Percentiles rank a stretch among this genome's conserved stretches.
These are phyloP conservation scores for Panulirus ornatus DNA, from an alignment of 1,140 invertebrate species.

Conservation along the genomic window DNA sequence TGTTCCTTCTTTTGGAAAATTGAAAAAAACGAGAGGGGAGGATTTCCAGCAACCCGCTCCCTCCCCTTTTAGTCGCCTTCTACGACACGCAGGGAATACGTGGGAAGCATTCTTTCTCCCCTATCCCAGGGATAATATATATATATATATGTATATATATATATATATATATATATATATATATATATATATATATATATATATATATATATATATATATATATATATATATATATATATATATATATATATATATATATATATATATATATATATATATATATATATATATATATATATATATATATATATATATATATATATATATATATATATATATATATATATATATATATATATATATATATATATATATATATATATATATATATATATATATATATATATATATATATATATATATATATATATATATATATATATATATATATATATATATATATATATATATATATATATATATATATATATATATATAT, in stretches of 20 bases:
- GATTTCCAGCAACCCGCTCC: too few relatives aligned
- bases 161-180: constrained; percentile 41
- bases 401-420: constrained; percentile 14
- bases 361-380: constrained; percentile 18
- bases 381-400: constrained; percentile 14
- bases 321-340: constrained; percentile 5
- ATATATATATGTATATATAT: constrained; percentile 35
- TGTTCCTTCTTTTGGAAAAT: too few relatives aligned
- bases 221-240: constrained; percentile 41
- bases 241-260: constrained; percentile 41
- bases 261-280: constrained; percentile 41
- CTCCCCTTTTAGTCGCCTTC: too few relatives aligned
- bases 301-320: neutral
- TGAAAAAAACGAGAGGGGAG: too few relatives aligned
- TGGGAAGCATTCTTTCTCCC: too few relatives aligned
- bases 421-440: constrained; percentile 14
- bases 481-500: too few relatives aligned
- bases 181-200: constrained; percentile 38
- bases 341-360: neutral
- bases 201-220: constrained; percentile 41
- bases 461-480: constrained; percentile 14
- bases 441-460: constrained; percentile 14
- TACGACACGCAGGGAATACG: too few relatives aligned
- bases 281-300: constrained; percentile 35
- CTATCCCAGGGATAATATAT: too few relatives aligned